Percentiles rank a stretch among this genome's conserved stretches.
phyloP scores from a whole-genome alignment of 2,888 invertebrate species.

The Tupiocoris notatus region DNA sequence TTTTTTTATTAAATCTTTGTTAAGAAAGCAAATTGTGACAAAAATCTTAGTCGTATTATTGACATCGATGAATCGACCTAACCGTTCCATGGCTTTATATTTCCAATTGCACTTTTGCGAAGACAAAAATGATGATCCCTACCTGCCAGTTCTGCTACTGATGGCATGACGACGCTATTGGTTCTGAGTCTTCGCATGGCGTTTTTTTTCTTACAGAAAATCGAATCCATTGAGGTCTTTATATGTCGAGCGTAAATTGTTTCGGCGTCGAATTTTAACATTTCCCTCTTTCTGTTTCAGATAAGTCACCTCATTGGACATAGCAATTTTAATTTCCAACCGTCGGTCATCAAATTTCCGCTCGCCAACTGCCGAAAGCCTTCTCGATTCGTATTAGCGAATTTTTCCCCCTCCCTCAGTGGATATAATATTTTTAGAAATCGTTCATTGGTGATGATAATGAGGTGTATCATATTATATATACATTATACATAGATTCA shows the following conservation, averaged over 20 bases:
- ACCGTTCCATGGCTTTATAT: too few relatives aligned
- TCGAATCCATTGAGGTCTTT: too few relatives aligned
- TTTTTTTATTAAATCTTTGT: too few relatives aligned
- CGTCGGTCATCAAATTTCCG: slow-evolving; percentile 30
- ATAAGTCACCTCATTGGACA: slow-evolving; percentile 41
- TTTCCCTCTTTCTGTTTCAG: slow-evolving; percentile 9
- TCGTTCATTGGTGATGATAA: not conserved
- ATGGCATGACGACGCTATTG: not conserved
- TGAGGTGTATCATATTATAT: not conserved
- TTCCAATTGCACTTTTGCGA: too few relatives aligned
- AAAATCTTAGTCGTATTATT: too few relatives aligned
- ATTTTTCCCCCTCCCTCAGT: not conserved
- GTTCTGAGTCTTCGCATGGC: not conserved
- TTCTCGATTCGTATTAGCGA: not conserved
- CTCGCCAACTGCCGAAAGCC: not conserved
- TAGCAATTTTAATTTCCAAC: slow-evolving; percentile 38
- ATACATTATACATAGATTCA: not conserved
- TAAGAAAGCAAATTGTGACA: too few relatives aligned
- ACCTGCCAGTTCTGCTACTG: not conserved
- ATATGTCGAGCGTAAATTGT: too few relatives aligned
- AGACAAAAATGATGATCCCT: not conserved
- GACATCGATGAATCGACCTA: too few relatives aligned
- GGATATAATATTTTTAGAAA: not conserved
- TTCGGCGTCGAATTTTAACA: too few relatives aligned
- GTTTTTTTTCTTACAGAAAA: not conserved